Evolutionary conservation across 2,888 invertebrate genomes (phyloP).

Genomic region (Hylaea fasciaria): DNA sequence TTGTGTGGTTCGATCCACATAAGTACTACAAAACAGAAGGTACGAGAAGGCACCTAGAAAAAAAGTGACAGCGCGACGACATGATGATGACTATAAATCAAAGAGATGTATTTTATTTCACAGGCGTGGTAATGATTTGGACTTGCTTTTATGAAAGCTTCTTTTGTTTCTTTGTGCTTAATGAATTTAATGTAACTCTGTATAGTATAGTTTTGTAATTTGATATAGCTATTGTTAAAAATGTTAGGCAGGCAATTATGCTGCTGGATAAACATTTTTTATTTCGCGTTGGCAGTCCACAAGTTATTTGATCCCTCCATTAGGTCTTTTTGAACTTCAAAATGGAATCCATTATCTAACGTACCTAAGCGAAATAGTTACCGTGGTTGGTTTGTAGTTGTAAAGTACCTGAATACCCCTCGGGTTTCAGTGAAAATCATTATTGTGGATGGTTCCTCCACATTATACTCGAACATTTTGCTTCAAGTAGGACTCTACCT

Average conservation of each 20-base stretch:
- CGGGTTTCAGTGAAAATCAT: constrained; percentile 8
- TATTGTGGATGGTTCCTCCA: not conserved
- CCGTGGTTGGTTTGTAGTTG: constrained; percentile 7
- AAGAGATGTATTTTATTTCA: not conserved
- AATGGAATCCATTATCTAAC: constrained; percentile 13
- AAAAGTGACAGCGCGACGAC: too few species aligned
- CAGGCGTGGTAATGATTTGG: constrained; percentile 1
- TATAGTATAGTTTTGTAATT: not conserved
- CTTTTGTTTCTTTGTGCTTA: constrained; percentile 6
- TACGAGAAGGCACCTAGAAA: too few species aligned
- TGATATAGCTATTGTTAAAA: constrained; percentile 20
- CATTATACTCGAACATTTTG: not conserved
- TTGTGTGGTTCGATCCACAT: too few species aligned
- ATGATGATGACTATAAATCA: too few species aligned
- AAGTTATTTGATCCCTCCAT: constrained; percentile 29
- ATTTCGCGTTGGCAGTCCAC: constrained; percentile 12
- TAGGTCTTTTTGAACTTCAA: constrained; percentile 26
- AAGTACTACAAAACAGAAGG: too few species aligned
- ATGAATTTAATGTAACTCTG: not conserved
- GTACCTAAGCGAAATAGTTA: not conserved
- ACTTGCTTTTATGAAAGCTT: not conserved
- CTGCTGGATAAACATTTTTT: constrained; percentile 10
- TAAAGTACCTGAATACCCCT: not conserved
- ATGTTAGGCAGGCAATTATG: constrained; percentile 10
- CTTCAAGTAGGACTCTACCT: too few species aligned